Base-by-base conservation (phyloP, 2,888 invertebrate genomes). In the Eupithecia subfuscata region DNA sequence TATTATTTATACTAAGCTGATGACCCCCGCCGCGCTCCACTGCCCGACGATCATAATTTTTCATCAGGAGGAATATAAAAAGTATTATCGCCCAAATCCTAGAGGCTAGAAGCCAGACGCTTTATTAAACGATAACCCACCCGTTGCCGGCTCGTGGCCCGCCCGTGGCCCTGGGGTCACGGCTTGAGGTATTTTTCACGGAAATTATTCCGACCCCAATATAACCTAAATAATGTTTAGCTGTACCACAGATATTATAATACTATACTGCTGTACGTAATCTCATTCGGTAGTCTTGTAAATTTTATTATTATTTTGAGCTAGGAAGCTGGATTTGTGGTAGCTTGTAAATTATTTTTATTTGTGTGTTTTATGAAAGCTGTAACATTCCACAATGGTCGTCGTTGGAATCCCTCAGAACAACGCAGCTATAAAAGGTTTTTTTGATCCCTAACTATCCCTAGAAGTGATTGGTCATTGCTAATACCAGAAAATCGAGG, bases 11-110 rank as follows among this genome's bases (percentile, higher is more conserved):
- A 14, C 5, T 14, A 60, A 60, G 60, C 25, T 14, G 60, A 60
- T 22, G 52, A 37, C n/a, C 18, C 56, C 60, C 60, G 70, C 73
- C 75, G 74, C 70, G 77, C 75, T 60, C 74, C 75, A 43, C 74
- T 30, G 75, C 40, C 65, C 70, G 63, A 45, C 75, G 69, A 68
- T 72, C 72, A 78, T 81, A 68, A 78, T 77, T 79, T 79, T 79
- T 79, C 78, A 81, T 81, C 76, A 79, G 76, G 56, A 67, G 45
- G 75, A 77, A 77, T 76, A 79, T 80, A 78, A 79, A 80, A 78
- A 78, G 75, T 76, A 77, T 79, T 70, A 77, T 75, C 78, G 72
- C 56, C 70, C 69, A 45, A 75, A 75, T 68, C 69, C 75, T 67
- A 74, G 73, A 56, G 67, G 34, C 69, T 45, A 56, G 52, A 56